These are phyloP conservation scores for Drosophila lutescens DNA, from an alignment of 2,888 invertebrate species.

Conservation along the genomic window DNA sequence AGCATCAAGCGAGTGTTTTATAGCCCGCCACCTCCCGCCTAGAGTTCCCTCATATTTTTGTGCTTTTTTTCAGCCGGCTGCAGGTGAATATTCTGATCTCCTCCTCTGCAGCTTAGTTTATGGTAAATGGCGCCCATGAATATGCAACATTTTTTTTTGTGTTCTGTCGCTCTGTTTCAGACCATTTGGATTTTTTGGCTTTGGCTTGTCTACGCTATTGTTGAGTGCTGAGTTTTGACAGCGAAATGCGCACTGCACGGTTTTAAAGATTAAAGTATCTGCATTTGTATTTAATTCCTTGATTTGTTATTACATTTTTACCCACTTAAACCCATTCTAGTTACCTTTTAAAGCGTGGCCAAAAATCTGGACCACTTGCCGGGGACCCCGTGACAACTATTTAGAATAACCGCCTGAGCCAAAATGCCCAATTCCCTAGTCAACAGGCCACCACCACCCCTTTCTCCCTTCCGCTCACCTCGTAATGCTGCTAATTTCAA, in stretches of 20 bases:
- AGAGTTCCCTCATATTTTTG: constrained; percentile 18
- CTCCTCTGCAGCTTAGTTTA: constrained; percentile 64
- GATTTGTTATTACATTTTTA: not conserved
- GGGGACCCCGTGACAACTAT: constrained; percentile 14
- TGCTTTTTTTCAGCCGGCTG: constrained; percentile 44
- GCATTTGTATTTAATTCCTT: no score
- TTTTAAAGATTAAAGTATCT: constrained; percentile 17
- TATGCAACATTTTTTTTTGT: constrained; percentile 62
- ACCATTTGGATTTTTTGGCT: constrained; percentile 22
- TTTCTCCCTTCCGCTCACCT: not conserved
- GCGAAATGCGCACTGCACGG: constrained; percentile 5
- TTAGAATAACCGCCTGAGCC: constrained; percentile 38
- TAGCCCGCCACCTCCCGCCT: constrained; percentile 56
- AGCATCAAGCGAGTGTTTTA: constrained; percentile 79
- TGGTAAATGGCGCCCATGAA: constrained; percentile 61
- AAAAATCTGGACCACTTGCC: constrained; percentile 9
- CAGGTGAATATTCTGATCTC: constrained; percentile 56
- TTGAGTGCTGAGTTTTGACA: constrained; percentile 25
- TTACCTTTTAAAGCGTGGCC: not conserved
- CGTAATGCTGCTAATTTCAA: constrained; percentile 70
- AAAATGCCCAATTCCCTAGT: constrained; percentile 41
- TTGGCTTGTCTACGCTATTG: constrained; percentile 34
- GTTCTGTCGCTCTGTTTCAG: not conserved
- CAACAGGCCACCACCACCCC: constrained; percentile 19
- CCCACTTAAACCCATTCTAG: not conserved